These are phyloP conservation scores for Bovichtus variegatus DNA, from an alignment of 2,797 vertebrate species.

Conservation along the genomic window DNA sequence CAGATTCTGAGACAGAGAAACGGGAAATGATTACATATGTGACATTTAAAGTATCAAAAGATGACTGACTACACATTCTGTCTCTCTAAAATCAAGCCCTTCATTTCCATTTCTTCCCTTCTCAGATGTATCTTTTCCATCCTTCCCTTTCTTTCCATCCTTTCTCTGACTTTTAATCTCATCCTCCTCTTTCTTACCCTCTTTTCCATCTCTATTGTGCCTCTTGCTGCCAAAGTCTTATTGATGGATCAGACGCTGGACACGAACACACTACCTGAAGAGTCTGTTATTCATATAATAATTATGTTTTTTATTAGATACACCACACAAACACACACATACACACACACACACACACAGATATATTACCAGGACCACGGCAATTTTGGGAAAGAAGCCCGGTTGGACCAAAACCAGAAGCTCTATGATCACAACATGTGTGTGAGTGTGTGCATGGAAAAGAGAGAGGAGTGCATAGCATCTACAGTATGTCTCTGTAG, in stretches of 20 bases:
- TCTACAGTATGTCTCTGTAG: neutral
- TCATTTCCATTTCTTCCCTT: neutral
- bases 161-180: neutral
- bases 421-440: constrained; percentile 21
- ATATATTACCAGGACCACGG: constrained; percentile 41
- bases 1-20: constrained; percentile 1
- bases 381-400: constrained; percentile 46
- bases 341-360: neutral
- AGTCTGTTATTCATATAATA: constrained; percentile 27
- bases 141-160: neutral
- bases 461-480: constrained; percentile 5
- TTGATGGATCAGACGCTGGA: constrained; percentile 10
- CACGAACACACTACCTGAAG: constrained; percentile 19
- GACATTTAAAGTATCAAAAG: constrained; percentile 4
- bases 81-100: neutral
- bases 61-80: constrained; percentile 15
- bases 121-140: neutral
- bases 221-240: constrained; percentile 6
- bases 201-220: neutral
- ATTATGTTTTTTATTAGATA: constrained; percentile 29
- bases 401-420: constrained; percentile 46
- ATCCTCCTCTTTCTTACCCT: neutral
- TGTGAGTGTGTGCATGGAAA: neutral
- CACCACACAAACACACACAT: constrained; percentile 7
- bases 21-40: neutral